Evolutionary conservation across 2,113 vertebrate genomes (phyloP).

Genomic region (Brienomyrus longianalis): DNA sequence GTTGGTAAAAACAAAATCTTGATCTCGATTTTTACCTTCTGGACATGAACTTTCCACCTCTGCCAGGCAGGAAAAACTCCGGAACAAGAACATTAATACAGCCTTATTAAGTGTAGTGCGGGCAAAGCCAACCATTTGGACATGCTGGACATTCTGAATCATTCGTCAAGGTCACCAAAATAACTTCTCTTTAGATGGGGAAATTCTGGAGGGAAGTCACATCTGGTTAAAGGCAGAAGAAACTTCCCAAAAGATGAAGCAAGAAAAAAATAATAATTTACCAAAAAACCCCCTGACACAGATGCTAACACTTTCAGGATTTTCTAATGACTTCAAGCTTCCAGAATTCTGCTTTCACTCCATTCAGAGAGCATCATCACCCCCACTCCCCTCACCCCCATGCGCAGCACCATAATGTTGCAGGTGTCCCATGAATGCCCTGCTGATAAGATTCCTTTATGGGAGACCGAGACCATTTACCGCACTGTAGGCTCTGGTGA

Average conservation of each 20-base stretch:
- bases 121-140: not conserved
- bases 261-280: not conserved
- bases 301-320: not conserved
- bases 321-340: not conserved
- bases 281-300: too few species aligned
- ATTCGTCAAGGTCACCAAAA: not conserved
- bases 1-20: not conserved
- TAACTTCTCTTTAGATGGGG: not conserved
- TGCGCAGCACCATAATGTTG: not conserved
- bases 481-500: not conserved
- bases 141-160: not conserved
- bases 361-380: not conserved
- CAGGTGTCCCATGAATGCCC: slow-evolving; percentile 2
- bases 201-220: not conserved
- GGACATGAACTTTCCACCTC: not conserved
- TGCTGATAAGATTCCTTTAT: slow-evolving; percentile 4
- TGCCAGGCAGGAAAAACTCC: not conserved
- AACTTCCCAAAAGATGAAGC: not conserved
- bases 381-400: not conserved
- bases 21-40: not conserved
- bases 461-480: not conserved
- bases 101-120: not conserved
- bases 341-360: not conserved
- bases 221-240: not conserved
- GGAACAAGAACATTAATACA: not conserved